phyloP scores from a whole-genome alignment of 2,113 vertebrate genomes.

The Carassius gibelio region DNA sequence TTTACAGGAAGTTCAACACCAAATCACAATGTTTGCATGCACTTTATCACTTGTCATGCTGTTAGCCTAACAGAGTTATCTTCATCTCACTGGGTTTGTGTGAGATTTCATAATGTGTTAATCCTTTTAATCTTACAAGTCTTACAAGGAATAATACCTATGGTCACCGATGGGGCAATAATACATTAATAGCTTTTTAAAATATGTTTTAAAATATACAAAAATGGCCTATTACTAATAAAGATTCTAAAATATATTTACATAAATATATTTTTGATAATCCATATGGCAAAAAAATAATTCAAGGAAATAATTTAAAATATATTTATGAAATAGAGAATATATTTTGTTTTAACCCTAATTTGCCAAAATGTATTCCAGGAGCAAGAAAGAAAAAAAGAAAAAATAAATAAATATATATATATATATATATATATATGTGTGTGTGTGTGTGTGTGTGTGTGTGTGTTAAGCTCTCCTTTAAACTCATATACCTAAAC shows the following conservation, averaged over 20 bases:
- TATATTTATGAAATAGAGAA: too few species aligned
- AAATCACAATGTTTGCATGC: conserved; percentile 31
- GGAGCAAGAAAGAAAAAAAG: too few species aligned
- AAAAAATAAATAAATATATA: too few species aligned
- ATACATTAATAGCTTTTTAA: neutral
- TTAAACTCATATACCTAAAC: too few species aligned
- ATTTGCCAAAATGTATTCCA: too few species aligned
- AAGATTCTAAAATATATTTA: neutral
- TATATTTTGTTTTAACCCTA: too few species aligned
- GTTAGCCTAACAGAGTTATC: neutral
- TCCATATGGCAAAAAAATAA: neutral
- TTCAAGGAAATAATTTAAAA: too few species aligned
- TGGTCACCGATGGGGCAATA: neutral
- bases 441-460: too few species aligned
- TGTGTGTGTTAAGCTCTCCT: too few species aligned
- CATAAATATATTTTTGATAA: neutral
- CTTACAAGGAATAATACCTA: neutral
- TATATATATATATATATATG: too few species aligned
- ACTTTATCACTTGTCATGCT: conserved; percentile 21
- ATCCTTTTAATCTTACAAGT: neutral
- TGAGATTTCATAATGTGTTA: neutral
- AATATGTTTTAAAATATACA: neutral
- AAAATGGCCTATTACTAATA: neutral
- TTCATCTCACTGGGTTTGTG: neutral
- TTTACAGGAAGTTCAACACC: conserved; percentile 18